Base-by-base conservation (phyloP, 92 coral and sea anemone species). In the Pocillopora grandis region DNA sequence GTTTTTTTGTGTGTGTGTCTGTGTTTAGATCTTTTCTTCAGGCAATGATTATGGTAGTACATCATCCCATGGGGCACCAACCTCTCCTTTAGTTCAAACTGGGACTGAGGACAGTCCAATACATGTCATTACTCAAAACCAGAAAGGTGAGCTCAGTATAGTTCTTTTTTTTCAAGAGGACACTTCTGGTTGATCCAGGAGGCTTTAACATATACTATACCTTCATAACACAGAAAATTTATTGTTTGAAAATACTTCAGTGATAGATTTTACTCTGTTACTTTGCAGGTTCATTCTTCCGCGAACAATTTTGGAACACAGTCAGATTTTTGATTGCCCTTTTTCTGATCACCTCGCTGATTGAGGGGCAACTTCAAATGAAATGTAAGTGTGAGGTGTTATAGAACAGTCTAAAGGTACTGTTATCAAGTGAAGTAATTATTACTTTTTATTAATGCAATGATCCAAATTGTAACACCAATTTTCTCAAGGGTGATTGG, bases 351-450 rank as follows among this genome's bases (percentile, higher is more conserved):
- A 91, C 94, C 15, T 97, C 99, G 35, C 90, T 97, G 66, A 92
- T 97, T 73, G 99, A 97, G 74, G 99, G 98, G n/a, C 99, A 97
- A 74, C 91, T 97, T 23, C 99, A 97, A 71, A 94, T 97, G 98
- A 94, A 95, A 87, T 92, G 99, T 97, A 61, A 87, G 98, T 87
- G 49, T 17, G 58, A 80, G 49, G 7, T 37, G 20, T 23, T 10
- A 12, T 12, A 23, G 12, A 70, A 16, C 42, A 1, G 56, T 33
- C 3, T 37, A 64, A 5, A 19, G 31, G 20, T 64, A 62, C n/a
- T 62, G 13, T 62, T 61, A 61, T 61, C 31, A 27, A 27, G 31
- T 27, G 31, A 27, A 27, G 31, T 27, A 27, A 27, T 27, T 27
- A 27, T 27, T 27, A 27, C 31, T 27, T 27, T 27, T 42, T 42